Base-by-base conservation (phyloP, 2,888 invertebrate species). In the Cyrtodaria siliqua region DNA sequence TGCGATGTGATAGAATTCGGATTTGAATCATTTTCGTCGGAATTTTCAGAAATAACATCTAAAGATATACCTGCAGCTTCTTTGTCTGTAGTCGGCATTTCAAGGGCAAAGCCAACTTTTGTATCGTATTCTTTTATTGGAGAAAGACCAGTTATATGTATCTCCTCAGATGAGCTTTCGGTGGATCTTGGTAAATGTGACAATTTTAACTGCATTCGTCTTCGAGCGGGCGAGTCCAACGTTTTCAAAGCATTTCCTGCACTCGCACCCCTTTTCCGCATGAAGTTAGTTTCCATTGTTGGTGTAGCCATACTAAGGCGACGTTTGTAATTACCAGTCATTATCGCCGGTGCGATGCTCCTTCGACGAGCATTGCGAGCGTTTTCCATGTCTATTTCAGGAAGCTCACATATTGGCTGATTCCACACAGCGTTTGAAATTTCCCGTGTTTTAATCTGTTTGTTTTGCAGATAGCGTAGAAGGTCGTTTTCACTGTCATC, bases 401-500 rank as follows among this genome's bases (percentile, higher is more conserved):
- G 52, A 2, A 53, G 38, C 12, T 68, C 69, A 2, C 44, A 23
- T 16, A 52, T 38, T 2, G 76, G 71, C 16, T 56, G 67, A 27
- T 60, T 61, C 63, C 68, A 79, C 14, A 80, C 56, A 8, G 77
- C 82, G 16, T 50, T 27, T 18, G 85, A 86, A 64, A 84, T 75
- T 12, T 85, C 66, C 18, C 85, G 67, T 14, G 82, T 81, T 44
- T 85, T 68, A 14, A 79, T 50, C 56, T 87, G 85, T 61, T 86
- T 87, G 55, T 85, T 83, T 72, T 82, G 83, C 20, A 87, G 67
- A 49, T 75, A 84, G 26, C 63, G 67, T 24, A 85, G n/a, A 6
- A 87, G 62, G 42, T 87, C 84, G 18, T 71, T 73, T 44, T 78
- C 75, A 49, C 85, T 84, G 38, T 85, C 81, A 26, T 83, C 79